Conservation (phyloP, 2,113 vertebrate species). For the Hucho hucho region DNA sequence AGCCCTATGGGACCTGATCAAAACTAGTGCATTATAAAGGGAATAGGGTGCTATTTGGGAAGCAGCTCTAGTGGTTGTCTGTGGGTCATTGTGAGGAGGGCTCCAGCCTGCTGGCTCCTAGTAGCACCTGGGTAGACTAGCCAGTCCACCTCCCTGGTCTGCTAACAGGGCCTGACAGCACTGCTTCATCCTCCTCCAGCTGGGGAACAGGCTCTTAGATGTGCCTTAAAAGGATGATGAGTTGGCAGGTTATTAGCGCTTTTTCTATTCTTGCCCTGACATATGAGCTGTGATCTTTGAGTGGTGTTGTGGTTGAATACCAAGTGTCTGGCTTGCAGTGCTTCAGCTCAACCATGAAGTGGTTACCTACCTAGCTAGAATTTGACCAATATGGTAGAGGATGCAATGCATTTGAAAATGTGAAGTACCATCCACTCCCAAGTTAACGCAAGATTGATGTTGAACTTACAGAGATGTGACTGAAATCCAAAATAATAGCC, state of each 20-base stretch:
- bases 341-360: background rate
- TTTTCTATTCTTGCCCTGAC: slow-evolving; percentile 15
- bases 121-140: slow-evolving; percentile 39
- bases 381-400: background rate
- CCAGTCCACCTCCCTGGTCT: slow-evolving; percentile 28
- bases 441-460: too few relatives aligned
- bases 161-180: slow-evolving; percentile 53
- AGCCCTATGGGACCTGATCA: too few relatives aligned
- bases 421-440: slow-evolving; percentile 1
- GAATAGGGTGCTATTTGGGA: background rate
- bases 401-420: background rate
- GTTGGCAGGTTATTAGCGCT: slow-evolving; percentile 46
- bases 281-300: slow-evolving; percentile 18
- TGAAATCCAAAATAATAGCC: too few relatives aligned
- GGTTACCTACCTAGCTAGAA: background rate
- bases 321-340: background rate
- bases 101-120: slow-evolving; percentile 28
- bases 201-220: slow-evolving; percentile 45
- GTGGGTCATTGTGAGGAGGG: background rate
- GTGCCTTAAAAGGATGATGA: slow-evolving; percentile 41
- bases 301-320: background rate
- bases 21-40: too few relatives aligned
- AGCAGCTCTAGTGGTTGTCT: background rate
- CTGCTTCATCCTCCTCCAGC: slow-evolving; percentile 58
- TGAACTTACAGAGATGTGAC: too few relatives aligned